Evolutionary conservation across 1,140 invertebrate genomes (phyloP).

Genomic region (Zaprionus lachaisei): DNA sequence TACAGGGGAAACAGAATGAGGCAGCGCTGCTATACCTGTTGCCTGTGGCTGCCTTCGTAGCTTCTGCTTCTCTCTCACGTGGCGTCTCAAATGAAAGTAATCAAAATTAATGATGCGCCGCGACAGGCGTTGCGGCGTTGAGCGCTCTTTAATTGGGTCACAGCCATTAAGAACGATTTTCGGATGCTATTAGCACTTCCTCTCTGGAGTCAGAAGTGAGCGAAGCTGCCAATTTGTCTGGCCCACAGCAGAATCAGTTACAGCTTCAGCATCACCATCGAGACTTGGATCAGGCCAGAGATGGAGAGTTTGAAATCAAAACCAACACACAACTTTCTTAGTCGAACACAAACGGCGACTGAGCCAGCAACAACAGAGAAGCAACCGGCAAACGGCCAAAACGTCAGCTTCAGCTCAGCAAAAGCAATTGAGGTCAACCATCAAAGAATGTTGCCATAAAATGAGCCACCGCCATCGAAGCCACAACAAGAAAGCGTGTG

Average conservation of each 20-base stretch:
- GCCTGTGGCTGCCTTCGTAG: neutral
- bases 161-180: slow-evolving; percentile 77
- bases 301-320: slow-evolving; percentile 45
- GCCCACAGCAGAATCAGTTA: slow-evolving; percentile 50
- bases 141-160: slow-evolving; percentile 72
- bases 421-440: slow-evolving; percentile 80
- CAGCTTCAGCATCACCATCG: slow-evolving; percentile 17
- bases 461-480: slow-evolving; percentile 68
- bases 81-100: slow-evolving; percentile 78
- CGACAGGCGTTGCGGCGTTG: slow-evolving; percentile 53
- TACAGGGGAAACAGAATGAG: slow-evolving; percentile 19
- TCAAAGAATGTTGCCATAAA: slow-evolving; percentile 84
- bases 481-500: slow-evolving; percentile 68
- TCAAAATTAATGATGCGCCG: slow-evolving; percentile 73
- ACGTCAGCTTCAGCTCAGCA: slow-evolving; percentile 67
- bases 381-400: slow-evolving; percentile 61
- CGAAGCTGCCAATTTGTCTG: slow-evolving; percentile 77
- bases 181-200: slow-evolving; percentile 82
- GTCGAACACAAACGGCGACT: slow-evolving; percentile 31
- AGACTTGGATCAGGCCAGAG: slow-evolving; percentile 17
- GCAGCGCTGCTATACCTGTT: neutral
- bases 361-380: slow-evolving; percentile 23
- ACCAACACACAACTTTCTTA: slow-evolving; percentile 69
- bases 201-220: slow-evolving; percentile 43
- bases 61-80: slow-evolving; percentile 20